Evolutionary conservation across 2,113 vertebrate genomes (phyloP).

Genomic region (Gallinago jamesoni): DNA sequence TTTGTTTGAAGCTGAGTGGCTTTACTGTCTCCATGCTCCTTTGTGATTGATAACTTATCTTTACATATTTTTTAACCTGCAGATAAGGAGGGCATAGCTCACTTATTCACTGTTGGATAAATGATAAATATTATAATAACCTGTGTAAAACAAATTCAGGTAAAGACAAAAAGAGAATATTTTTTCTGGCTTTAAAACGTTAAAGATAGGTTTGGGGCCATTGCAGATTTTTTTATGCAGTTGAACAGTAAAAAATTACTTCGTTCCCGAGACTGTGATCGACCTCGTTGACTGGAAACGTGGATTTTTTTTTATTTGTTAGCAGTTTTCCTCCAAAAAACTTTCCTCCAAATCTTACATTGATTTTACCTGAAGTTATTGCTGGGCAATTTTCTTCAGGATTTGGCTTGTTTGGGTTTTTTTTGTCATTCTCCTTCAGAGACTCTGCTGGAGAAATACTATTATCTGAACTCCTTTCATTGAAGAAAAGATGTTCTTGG

Average conservation of each 20-base stretch:
- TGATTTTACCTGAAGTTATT: neutral
- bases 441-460: neutral
- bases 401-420: neutral
- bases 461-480: neutral
- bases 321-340: neutral
- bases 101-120: neutral
- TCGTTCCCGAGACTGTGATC: neutral
- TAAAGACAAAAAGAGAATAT: neutral
- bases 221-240: neutral
- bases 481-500: neutral
- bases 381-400: neutral
- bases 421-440: neutral
- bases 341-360: neutral
- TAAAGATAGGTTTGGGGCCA: neutral
- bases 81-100: neutral
- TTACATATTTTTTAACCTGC: neutral
- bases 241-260: neutral
- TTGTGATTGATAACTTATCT: neutral
- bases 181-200: neutral
- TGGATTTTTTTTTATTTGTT: neutral
- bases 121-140: neutral
- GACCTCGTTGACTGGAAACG: neutral
- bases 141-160: neutral
- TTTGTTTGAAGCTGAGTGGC: neutral
- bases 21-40: neutral